These are phyloP conservation scores for Acrocephalus arundinaceus DNA, from an alignment of 2,113 vertebrate genomes.

Conservation along the genomic window DNA sequence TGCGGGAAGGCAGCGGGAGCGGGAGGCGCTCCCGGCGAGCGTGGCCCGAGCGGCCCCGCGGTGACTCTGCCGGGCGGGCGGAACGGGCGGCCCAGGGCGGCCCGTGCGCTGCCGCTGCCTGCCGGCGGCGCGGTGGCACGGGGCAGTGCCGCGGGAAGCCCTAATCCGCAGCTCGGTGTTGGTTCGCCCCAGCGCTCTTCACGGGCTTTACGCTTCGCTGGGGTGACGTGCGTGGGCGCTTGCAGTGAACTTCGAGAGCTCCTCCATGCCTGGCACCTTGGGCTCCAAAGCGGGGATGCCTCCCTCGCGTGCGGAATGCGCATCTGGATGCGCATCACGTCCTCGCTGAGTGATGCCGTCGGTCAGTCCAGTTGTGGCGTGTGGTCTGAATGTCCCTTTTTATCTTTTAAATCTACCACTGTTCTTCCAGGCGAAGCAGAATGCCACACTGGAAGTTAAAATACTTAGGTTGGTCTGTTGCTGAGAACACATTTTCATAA, in stretches of 20 bases:
- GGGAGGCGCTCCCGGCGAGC: fast-evolving
- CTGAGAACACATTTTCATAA: background rate
- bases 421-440: background rate
- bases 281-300: fast-evolving
- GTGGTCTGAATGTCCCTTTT: fast-evolving
- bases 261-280: fast-evolving
- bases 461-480: fast-evolving
- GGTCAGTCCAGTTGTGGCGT: fast-evolving
- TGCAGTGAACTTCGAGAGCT: fast-evolving
- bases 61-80: background rate
- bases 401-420: fast-evolving
- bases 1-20: background rate
- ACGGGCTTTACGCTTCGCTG: fast-evolving
- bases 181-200: fast-evolving
- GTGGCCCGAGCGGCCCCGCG: fast-evolving
- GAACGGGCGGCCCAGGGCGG: too few species aligned
- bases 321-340: fast-evolving
- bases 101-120: fast-evolving
- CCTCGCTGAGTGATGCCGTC: fast-evolving
- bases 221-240: fast-evolving
- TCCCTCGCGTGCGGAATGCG: fast-evolving
- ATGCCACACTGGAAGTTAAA: background rate
- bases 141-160: background rate
- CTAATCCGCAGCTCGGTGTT: fast-evolving
- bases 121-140: background rate